A percentile compares a stretch with the other conserved stretches of the same genome.
phyloP scores from a whole-genome alignment of 2,888 invertebrate genomes.

The Pachliopta kotzebuea region DNA sequence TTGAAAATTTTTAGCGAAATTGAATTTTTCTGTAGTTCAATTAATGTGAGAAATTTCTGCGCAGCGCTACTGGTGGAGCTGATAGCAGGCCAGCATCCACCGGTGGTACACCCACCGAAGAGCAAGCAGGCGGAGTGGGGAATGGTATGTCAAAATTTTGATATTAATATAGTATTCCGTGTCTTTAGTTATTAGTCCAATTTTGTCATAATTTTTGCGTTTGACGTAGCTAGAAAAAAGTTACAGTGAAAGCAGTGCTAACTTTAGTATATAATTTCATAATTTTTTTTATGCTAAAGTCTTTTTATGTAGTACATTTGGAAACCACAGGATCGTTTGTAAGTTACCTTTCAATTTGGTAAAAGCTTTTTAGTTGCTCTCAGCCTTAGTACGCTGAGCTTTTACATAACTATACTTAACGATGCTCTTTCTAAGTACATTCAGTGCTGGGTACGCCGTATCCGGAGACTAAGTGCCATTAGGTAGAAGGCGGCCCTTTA shows the following conservation, averaged over 20 bases:
- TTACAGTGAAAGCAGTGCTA: too few relatives aligned
- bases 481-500: constrained; percentile 13
- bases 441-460: not conserved
- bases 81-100: constrained; percentile 92
- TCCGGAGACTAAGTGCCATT: not conserved
- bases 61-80: constrained; percentile 94
- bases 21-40: too few relatives aligned
- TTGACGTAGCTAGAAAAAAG: too few relatives aligned
- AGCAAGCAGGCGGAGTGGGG: constrained; percentile 89
- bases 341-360: not conserved
- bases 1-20: too few relatives aligned
- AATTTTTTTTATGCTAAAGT: too few relatives aligned
- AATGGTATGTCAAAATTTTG: constrained; percentile 54
- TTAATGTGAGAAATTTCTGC: not conserved
- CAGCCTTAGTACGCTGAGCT: not conserved
- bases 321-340: too few relatives aligned
- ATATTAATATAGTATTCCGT: too few relatives aligned
- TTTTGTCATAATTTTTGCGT: too few relatives aligned
- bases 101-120: constrained; percentile 88
- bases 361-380: not conserved
- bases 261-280: too few relatives aligned
- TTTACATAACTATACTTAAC: not conserved
- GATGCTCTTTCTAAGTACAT: constrained; percentile 2
- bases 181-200: too few relatives aligned
- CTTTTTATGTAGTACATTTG: too few relatives aligned